A percentile compares a stretch with the other conserved stretches of the same genome.
Evolutionary conservation across 2,888 invertebrate genomes (phyloP).

Genomic region (Andrena haemorrhoa): DNA sequence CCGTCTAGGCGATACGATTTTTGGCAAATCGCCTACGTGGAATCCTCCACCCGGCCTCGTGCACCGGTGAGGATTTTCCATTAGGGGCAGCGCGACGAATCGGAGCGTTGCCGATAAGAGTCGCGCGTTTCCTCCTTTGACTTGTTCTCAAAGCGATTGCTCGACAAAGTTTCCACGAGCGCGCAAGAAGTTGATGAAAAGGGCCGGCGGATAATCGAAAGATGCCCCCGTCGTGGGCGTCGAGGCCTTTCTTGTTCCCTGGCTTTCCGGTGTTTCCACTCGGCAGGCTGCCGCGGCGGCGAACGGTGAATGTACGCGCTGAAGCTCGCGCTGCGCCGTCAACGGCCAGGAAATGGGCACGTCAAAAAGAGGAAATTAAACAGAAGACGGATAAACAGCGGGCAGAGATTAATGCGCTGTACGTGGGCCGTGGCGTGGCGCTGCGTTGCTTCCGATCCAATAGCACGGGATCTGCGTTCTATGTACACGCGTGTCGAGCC

Average conservation of each 20-base stretch:
- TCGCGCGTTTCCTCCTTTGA: background rate
- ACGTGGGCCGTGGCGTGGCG: constrained; percentile 55
- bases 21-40: constrained; percentile 63
- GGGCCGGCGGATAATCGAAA: constrained; percentile 39
- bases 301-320: constrained; percentile 15
- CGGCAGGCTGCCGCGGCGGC: constrained; percentile 41
- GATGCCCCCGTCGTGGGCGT: background rate
- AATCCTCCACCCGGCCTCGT: constrained; percentile 3
- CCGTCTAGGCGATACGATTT: constrained; percentile 44
- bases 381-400: constrained; percentile 82
- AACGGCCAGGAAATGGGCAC: constrained; percentile 77
- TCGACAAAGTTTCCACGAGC: background rate
- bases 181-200: constrained; percentile 12
- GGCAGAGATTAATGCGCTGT: constrained; percentile 78
- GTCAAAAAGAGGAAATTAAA: constrained; percentile 83
- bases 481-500: constrained; percentile 17
- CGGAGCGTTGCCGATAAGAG: constrained; percentile 19
- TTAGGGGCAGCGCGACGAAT: constrained; percentile 30
- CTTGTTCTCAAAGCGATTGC: background rate
- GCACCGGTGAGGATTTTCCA: constrained; percentile 47
- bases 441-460: constrained; percentile 47
- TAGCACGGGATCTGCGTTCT: constrained; percentile 26
- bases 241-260: background rate
- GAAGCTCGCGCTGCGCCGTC: constrained; percentile 10
- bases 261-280: constrained; percentile 9